Conservation (phyloP, 2,888 invertebrate genomes). For the Lacanobia oleracea region DNA sequence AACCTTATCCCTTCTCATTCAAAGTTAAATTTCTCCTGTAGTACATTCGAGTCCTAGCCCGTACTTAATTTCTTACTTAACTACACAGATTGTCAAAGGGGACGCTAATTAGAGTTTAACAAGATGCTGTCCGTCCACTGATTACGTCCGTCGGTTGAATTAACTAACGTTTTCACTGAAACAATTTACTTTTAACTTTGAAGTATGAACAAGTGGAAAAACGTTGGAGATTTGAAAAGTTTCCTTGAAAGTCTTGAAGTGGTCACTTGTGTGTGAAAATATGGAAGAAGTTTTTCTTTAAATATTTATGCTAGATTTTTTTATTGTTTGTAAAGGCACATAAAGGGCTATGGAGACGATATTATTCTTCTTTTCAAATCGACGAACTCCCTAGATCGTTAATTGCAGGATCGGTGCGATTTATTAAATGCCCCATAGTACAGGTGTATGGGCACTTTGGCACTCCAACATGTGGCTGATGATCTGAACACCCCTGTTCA, state of each 20-base stretch:
- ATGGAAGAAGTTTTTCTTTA: neutral
- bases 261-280: conserved; percentile 1
- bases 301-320: neutral
- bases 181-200: conserved; percentile 62
- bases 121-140: conserved; percentile 65
- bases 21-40: neutral
- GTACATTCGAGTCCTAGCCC: conserved; percentile 22
- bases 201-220: conserved; percentile 43
- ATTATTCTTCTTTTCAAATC: too few relatives aligned
- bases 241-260: conserved; percentile 11
- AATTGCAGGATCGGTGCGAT: too few relatives aligned
- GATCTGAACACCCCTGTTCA: too few relatives aligned
- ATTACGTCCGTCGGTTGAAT: conserved; percentile 63
- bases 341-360: too few relatives aligned
- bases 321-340: neutral
- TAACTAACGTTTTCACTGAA: conserved; percentile 63
- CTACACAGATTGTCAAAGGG: conserved; percentile 69
- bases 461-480: too few relatives aligned
- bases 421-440: too few relatives aligned
- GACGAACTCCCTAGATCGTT: too few relatives aligned
- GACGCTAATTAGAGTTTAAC: conserved; percentile 66
- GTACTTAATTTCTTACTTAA: conserved; percentile 67
- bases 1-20: rapidly evolving
- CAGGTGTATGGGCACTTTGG: too few relatives aligned
- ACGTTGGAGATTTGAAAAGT: conserved; percentile 11